These are phyloP conservation scores for Eriocheir sinensis DNA, from an alignment of 1,140 invertebrate species.

Conservation along the genomic window DNA sequence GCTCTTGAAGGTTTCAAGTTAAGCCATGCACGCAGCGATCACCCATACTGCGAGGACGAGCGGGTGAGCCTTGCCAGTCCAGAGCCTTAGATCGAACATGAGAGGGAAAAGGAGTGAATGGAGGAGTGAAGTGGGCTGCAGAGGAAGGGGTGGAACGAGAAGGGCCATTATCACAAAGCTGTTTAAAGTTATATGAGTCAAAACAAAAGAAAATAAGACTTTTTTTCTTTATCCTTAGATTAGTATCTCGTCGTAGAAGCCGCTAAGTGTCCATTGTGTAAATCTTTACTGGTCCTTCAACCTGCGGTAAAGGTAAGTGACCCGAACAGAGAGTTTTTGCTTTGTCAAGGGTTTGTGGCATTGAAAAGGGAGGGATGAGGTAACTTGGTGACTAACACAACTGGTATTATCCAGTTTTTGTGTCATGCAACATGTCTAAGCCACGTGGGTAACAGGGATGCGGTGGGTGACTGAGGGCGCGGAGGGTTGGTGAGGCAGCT, in stretches of 20 bases:
- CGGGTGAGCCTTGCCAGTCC: conserved; percentile 66
- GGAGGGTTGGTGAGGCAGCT: too few species aligned
- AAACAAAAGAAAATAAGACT: not conserved
- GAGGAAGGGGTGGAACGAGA: not conserved
- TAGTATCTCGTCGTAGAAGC: not conserved
- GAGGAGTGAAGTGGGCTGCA: not conserved
- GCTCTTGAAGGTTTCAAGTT: conserved; percentile 53
- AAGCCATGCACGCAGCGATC: conserved; percentile 76
- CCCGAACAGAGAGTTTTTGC: not conserved
- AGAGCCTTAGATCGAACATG: conserved; percentile 57
- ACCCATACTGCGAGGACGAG: conserved; percentile 74
- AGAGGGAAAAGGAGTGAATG: not conserved
- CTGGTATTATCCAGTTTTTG: not conserved
- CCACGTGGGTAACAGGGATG: too few species aligned
- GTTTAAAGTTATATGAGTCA: not conserved
- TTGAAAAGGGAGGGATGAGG: not conserved
- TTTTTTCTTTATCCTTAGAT: not conserved
- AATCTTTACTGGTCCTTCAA: not conserved
- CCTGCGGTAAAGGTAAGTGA: not conserved
- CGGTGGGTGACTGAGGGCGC: too few species aligned
- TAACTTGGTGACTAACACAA: not conserved
- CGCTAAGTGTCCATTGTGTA: not conserved
- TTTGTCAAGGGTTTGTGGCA: not conserved
- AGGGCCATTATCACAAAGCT: not conserved
- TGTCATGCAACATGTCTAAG: too few species aligned